These are phyloP conservation scores for Drosophila saltans DNA, from an alignment of 1,140 invertebrate genomes.

Conservation along the genomic window DNA sequence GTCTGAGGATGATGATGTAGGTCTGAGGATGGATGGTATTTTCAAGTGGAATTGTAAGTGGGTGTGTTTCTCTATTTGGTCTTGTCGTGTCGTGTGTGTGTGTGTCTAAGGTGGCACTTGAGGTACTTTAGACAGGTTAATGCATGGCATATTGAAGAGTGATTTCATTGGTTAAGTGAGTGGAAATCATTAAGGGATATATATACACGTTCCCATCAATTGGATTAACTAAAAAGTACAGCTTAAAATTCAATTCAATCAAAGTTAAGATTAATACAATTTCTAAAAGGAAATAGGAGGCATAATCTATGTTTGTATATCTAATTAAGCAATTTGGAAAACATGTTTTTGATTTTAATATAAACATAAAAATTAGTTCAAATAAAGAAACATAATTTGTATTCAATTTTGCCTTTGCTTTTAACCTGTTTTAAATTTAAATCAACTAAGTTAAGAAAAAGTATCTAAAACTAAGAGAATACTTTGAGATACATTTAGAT, in stretches of 20 bases:
- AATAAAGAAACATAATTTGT: too few species aligned
- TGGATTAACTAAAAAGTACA: neutral
- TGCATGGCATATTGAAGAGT: slow-evolving; percentile 9
- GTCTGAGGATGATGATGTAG: neutral
- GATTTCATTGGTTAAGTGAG: slow-evolving; percentile 12
- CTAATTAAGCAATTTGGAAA: neutral
- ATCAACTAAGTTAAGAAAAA: too few species aligned
- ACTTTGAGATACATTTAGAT: too few species aligned
- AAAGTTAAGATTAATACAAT: too few species aligned
- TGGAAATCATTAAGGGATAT: slow-evolving; percentile 5
- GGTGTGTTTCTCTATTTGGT: slow-evolving; percentile 25
- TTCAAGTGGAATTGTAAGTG: slow-evolving; percentile 24
- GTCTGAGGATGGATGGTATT: neutral
- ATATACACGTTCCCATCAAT: neutral
- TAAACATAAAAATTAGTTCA: too few species aligned
- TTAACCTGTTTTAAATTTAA: too few species aligned
- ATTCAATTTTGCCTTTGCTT: too few species aligned
- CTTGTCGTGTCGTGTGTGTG: neutral
- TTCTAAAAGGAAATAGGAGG: too few species aligned
- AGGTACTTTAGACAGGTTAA: slow-evolving; percentile 24
- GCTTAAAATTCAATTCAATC: too few species aligned
- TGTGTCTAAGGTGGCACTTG: slow-evolving; percentile 11
- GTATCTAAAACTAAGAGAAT: too few species aligned
- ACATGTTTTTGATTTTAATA: too few species aligned
- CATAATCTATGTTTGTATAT: neutral